Evolutionary conservation across 2,888 invertebrate genomes (phyloP), one percentile per base, ranked within the genome.

Genomic region (Nemoura dubitans): DNA sequence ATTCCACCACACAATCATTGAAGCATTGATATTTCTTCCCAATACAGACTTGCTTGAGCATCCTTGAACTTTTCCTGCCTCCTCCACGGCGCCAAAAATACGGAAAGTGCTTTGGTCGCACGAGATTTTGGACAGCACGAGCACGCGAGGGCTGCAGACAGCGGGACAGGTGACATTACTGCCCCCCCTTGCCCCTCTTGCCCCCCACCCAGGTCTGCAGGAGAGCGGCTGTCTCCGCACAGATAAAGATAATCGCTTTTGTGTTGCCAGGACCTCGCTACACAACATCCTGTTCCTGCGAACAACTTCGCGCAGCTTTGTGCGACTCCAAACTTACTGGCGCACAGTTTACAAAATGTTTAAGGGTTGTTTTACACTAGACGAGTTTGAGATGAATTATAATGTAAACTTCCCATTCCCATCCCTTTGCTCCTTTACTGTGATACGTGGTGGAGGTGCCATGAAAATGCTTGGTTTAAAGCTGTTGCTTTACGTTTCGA

Each of bases 301-400:
- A 6, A 36, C 36, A 36, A 36, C 36, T 36, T 59, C 59, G 21
- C 59, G 21, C 14, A 16, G 59, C 59, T 10, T 59, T 59, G 59
- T 59, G 1, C 36, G 36, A 36, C 36, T 3, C 59, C 2, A 59
- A 59, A 59, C 59, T 59, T 21, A 21, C 59, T 21, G 10, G 36
- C 21, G 59, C 59, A 36, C 76, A 76, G 76, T 16, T 78, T 26
- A 28, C 78, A 78, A 78, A 78, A 78, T 78, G 78, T 78, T 78
- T 78, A 78, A 78, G 78, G 3, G 0, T 76, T 5, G 76, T 76
- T 78, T 78, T 21, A 59, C 59, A 59, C 59, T 21, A 1, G 59
- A 59, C 59, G 59, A 21, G 10, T 36, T 36, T 10, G 3, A 6
- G 36, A 10, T 36, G 36, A 36, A 10, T 36, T 36, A 59, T 59